Percentiles rank a stretch among this genome's conserved stretches.
Conservation (phyloP, 2,113 vertebrate genomes). For the Mesitornis unicolor region DNA sequence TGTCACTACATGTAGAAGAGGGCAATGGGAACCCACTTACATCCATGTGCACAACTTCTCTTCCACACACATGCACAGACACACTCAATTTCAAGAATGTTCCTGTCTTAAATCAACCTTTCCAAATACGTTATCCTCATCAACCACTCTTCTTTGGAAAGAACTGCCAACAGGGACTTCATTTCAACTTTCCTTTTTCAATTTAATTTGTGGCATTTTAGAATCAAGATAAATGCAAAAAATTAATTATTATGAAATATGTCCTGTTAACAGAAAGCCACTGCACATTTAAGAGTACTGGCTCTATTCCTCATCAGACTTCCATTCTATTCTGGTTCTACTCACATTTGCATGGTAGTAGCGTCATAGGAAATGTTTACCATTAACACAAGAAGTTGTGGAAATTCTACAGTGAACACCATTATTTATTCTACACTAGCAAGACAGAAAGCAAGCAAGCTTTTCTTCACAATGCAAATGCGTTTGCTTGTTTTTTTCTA, state of each 20-base stretch:
- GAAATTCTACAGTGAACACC: not conserved
- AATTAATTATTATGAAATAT: not conserved
- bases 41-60: not conserved
- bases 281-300: rapidly evolving
- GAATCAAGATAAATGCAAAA: not conserved
- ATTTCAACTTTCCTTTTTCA: not conserved
- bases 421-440: not conserved
- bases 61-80: not conserved
- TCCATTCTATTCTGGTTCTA: not conserved
- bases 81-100: not conserved
- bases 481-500: not conserved
- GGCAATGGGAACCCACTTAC: not conserved
- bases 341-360: not conserved
- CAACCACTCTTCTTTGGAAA: not conserved
- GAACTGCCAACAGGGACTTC: not conserved
- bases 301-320: not conserved
- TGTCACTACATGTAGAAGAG: not conserved
- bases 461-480: not conserved
- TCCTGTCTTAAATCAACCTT: not conserved
- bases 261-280: not conserved
- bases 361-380: not conserved
- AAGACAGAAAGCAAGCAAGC: not conserved
- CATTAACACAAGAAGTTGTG: not conserved
- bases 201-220: not conserved
- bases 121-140: not conserved